These are phyloP conservation scores for Apodemia mormo DNA, from an alignment of 2,888 invertebrate genomes.

Conservation along the genomic window DNA sequence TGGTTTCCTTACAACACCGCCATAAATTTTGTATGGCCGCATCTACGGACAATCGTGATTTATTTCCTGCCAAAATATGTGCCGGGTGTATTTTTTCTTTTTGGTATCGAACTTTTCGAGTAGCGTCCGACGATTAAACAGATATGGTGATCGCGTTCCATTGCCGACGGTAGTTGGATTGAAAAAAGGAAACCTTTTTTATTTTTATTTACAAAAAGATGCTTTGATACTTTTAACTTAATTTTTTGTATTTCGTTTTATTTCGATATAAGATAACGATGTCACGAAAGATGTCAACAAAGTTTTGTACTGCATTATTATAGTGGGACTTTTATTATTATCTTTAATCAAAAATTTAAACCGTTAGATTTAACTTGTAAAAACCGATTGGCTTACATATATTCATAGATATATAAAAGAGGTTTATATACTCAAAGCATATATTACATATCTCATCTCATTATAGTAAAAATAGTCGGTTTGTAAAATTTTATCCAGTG, in stretches of 20 bases:
- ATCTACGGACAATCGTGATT: constrained; percentile 70
- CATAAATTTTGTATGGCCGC: constrained; percentile 76
- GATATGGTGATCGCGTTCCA: constrained; percentile 72
- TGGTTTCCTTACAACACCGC: constrained; percentile 59
- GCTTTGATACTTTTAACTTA: constrained; percentile 50
- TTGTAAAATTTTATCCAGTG: too few species aligned
- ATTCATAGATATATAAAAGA: not conserved
- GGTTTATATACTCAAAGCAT: not conserved
- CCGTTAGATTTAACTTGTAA: not conserved
- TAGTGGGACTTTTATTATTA: constrained; percentile 25
- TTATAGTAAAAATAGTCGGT: too few species aligned
- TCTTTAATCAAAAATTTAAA: not conserved
- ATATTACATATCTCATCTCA: too few species aligned
- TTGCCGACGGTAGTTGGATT: constrained; percentile 74
- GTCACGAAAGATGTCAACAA: constrained; percentile 45
- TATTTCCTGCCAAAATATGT: constrained; percentile 80
- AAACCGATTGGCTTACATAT: not conserved
- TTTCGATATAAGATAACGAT: constrained; percentile 62
- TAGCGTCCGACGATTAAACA: constrained; percentile 75
- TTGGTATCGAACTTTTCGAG: constrained; percentile 72
- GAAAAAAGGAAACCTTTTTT: constrained; percentile 55
- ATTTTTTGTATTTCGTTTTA: constrained; percentile 50
- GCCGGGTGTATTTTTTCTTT: constrained; percentile 62
- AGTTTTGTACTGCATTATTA: constrained; percentile 26
- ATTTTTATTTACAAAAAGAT: constrained; percentile 60